A percentile compares a stretch with the other conserved stretches of the same genome.
Conservation (phyloP, 37 sponge, comb jelly and placozoan species). For the Hormiphora californensis region DNA sequence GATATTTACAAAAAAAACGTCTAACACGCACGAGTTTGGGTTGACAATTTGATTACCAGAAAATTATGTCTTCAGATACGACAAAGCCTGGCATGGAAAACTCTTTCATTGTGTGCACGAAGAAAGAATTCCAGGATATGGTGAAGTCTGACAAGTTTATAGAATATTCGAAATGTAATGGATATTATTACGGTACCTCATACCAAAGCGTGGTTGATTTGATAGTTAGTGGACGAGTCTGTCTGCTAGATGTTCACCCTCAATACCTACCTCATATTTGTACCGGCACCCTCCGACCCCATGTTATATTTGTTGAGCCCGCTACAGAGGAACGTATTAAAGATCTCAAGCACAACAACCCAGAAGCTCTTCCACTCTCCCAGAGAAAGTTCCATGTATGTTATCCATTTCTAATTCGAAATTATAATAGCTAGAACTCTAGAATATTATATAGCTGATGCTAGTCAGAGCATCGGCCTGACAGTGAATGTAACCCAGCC, state of each 20-base stretch:
- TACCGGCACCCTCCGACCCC: slow-evolving; percentile 54
- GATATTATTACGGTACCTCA: neutral
- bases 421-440: too few species aligned
- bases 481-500: too few species aligned
- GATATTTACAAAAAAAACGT: too few species aligned
- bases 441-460: too few species aligned
- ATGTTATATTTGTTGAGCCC: slow-evolving; percentile 6
- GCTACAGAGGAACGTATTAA: slow-evolving; percentile 31
- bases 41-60: too few species aligned
- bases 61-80: slow-evolving; percentile 34
- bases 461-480: too few species aligned
- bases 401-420: too few species aligned
- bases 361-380: neutral
- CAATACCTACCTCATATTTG: slow-evolving; percentile 23
- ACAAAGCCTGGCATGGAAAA: neutral
- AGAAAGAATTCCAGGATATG: slow-evolving; percentile 6
- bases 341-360: neutral
- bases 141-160: neutral
- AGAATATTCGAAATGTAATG: neutral
- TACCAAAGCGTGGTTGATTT: slow-evolving; percentile 17
- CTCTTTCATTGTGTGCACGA: neutral
- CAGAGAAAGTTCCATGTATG: slow-evolving; percentile 18
- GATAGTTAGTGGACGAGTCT: neutral
- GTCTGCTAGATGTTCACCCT: neutral
- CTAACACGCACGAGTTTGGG: too few species aligned